Evolutionary conservation across 2,113 vertebrate species (phyloP), one percentile per base, ranked within the genome.

Genomic region (Solenodon paradoxus): DNA sequence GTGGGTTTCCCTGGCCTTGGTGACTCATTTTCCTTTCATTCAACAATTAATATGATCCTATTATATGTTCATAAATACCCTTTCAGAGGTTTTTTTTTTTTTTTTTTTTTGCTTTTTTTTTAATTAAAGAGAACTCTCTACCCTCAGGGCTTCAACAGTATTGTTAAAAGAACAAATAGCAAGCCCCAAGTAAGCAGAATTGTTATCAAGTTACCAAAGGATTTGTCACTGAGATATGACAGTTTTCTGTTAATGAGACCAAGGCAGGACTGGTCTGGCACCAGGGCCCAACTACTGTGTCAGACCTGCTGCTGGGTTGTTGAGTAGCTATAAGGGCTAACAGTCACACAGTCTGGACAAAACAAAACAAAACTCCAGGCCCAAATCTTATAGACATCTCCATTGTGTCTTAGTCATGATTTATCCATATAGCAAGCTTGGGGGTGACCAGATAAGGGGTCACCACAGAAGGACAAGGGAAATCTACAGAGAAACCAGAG

Each of bases 51-150:
- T n/a, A 9, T 9, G 40, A 55, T 2, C 30, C 45, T 72, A 40
- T 42, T 64, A 49, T 35, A 45, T 66, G 2, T 49, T 84, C 64
- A 71, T 57, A 96, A 92, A 95, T 89, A 94, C 35, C 35, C 87
- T 92, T 42, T 35, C 57, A 83, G 78, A 89, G 55, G 42, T 89
- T 68, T 16, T 42, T 72, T 95, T 69, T 64, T 10, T 24, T 45
- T 75, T 94, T 66, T 61, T 9, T 0, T n/a, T n/a, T n/a, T n/a
- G n/a, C n/a, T n/a, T n/a, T n/a, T n/a, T 57, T n/a, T 85, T 72
- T 53, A 68, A 77, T n/a, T n/a, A 69, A 93, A 8, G 61, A 66
- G 13, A 92, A 45, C 38, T 84, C 61, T 74, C 87, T 38, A 86
- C 61, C 40, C 55, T 83, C 61, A 2, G 42, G 74, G n/a, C 40